Base-by-base conservation (phyloP, 2,888 invertebrate genomes). In the Horisme vitalbata region DNA sequence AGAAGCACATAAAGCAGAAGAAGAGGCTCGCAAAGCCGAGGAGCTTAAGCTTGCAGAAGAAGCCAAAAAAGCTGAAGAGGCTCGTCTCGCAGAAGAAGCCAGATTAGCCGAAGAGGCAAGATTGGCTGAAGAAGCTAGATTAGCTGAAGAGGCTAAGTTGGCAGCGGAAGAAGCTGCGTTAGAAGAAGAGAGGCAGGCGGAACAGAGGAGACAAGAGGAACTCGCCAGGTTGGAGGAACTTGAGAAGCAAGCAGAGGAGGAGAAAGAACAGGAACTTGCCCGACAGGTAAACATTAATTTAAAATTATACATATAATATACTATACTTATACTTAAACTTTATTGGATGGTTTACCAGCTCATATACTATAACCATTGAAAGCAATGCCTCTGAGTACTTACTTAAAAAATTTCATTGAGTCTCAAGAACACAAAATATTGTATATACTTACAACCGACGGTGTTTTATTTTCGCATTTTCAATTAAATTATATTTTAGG, bases 251-350 rank as follows among this genome's bases (percentile, higher is more conserved):
- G 92, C 92, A 0, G 91, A 92, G 65, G 92, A 92, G 65, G 92
- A 92, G 63, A 90, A 91, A 13, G 93, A 94, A 79, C 92, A 84
- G 4, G 94, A 94, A 68, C 88, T 94, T 55, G 94, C 93, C 35
- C 86, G 93, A 64, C 94, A 94, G 83, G 90, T 90, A 64, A 49
- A 57, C 11, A 6, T 11, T 26, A 4, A 30, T 9, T 8, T 14
- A 30, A 31, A 3, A 23, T 23, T 9, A 10, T 18, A 1, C 1
- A 18, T 18, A 5, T 18, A 18, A 6, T 5, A 5, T 18, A 5
- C 3, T 4, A 15, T 18, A 18, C 4, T 18, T 1, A 6, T 18
- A 18, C 18, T n/a, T n/a, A n/a, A n/a, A n/a, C n/a, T n/a, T n/a
- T n/a, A n/a, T n/a, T n/a, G n/a, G n/a, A n/a, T n/a, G n/a, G n/a